Conservation (phyloP, 2,797 vertebrate genomes). For the Pogonophryne albipinna region DNA sequence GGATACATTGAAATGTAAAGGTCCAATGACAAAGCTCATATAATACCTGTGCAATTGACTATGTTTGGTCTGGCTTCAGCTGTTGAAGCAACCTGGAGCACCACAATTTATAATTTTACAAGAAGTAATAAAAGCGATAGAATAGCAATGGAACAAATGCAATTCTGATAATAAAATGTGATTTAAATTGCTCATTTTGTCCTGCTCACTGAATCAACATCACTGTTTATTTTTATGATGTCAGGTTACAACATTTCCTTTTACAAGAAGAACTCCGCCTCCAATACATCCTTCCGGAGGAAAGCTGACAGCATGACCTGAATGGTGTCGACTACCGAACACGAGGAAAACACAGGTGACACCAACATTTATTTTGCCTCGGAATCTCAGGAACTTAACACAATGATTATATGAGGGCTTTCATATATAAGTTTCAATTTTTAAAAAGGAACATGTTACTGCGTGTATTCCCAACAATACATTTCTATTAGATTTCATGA, state of each 20-base stretch:
- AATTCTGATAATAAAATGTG: conserved; percentile 8
- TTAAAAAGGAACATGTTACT: background rate
- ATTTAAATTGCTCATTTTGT: conserved; percentile 26
- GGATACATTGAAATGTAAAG: conserved; percentile 12
- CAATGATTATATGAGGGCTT: background rate
- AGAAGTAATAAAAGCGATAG: background rate
- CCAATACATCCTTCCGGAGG: conserved; percentile 24
- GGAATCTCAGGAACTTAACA: conserved; percentile 4
- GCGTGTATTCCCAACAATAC: background rate
- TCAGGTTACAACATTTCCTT: conserved; percentile 6
- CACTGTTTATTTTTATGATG: conserved; percentile 1
- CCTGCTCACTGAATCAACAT: conserved; percentile 16
- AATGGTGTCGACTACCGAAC: conserved; percentile 7
- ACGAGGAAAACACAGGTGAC: conserved; percentile 28
- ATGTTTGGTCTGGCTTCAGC: conserved; percentile 11
- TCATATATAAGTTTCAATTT: background rate
- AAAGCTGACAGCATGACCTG: conserved; percentile 28
- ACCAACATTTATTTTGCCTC: conserved; percentile 7
- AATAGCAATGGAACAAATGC: conserved; percentile 21
- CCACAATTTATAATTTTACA: conserved; percentile 25
- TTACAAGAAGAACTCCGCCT: conserved; percentile 20
- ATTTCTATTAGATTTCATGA: background rate
- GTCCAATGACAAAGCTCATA: background rate
- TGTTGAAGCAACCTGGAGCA: conserved; percentile 11
- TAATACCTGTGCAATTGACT: background rate